Evolutionary conservation across 2,113 vertebrate species (phyloP).

Genomic region (Vimba vimba): DNA sequence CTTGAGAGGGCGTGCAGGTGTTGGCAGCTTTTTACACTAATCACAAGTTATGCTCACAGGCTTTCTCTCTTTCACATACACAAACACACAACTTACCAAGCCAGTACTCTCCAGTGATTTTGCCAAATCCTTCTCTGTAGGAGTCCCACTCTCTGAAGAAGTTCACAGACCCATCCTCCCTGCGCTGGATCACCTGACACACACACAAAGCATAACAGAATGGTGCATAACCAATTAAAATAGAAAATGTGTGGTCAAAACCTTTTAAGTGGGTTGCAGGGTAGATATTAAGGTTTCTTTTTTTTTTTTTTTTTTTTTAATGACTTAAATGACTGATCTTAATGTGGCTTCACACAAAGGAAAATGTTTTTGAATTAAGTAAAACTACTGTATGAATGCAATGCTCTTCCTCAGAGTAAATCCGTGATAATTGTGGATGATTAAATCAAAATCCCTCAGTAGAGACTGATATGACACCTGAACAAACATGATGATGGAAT

Average conservation of each 20-base stretch:
- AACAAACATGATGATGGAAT: not conserved
- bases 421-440: not conserved
- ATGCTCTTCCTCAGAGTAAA: not conserved
- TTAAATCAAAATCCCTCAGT: not conserved
- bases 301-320: too few relatives aligned
- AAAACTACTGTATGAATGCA: not conserved
- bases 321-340: not conserved
- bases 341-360: not conserved
- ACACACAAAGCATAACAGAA: not conserved
- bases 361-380: constrained; percentile 3
- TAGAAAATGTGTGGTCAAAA: not conserved
- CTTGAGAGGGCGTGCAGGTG: not conserved
- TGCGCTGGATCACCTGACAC: constrained; percentile 90
- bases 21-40: not conserved
- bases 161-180: constrained; percentile 92
- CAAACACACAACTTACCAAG: constrained; percentile 79
- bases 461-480: constrained; percentile 5
- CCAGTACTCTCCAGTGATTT: constrained; percentile 96
- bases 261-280: not conserved
- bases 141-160: constrained; percentile 96
- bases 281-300: not conserved
- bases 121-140: constrained; percentile 92
- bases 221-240: not conserved
- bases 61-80: not conserved
- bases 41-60: not conserved